Evolutionary conservation across 2,797 vertebrate genomes (phyloP).

Genomic region (Rhinella marina): DNA sequence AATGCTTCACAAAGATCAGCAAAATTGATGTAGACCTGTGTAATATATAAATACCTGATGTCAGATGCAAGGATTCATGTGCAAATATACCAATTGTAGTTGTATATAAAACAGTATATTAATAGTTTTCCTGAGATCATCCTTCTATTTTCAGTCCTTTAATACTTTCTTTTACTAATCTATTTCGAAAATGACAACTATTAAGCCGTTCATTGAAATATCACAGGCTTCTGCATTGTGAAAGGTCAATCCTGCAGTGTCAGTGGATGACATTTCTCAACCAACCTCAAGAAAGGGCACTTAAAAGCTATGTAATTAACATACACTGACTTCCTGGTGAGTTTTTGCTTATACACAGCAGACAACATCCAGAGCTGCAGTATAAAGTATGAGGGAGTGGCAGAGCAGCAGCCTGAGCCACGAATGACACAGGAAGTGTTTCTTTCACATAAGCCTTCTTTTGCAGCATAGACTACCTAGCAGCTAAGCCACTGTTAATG

Average conservation of each 20-base stretch:
- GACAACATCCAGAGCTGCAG: neutral
- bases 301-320: conserved; percentile 20
- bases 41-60: too few species aligned
- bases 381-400: conserved; percentile 16
- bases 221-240: neutral
- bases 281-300: conserved; percentile 5
- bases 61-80: neutral
- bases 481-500: neutral
- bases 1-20: too few species aligned
- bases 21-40: too few species aligned
- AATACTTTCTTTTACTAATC: neutral
- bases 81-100: neutral
- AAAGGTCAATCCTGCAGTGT: conserved; percentile 24
- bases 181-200: neutral
- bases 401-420: neutral
- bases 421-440: neutral
- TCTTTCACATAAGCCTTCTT: neutral
- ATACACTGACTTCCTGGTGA: neutral
- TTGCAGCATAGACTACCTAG: neutral
- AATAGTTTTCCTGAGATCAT: neutral
- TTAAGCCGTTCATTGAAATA: conserved; percentile 1
- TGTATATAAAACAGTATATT: neutral
- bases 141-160: neutral
- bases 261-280: conserved; percentile 23
- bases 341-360: neutral